Evolutionary conservation across 2,113 vertebrate genomes (phyloP).

Genomic region (Nibea coibor): DNA sequence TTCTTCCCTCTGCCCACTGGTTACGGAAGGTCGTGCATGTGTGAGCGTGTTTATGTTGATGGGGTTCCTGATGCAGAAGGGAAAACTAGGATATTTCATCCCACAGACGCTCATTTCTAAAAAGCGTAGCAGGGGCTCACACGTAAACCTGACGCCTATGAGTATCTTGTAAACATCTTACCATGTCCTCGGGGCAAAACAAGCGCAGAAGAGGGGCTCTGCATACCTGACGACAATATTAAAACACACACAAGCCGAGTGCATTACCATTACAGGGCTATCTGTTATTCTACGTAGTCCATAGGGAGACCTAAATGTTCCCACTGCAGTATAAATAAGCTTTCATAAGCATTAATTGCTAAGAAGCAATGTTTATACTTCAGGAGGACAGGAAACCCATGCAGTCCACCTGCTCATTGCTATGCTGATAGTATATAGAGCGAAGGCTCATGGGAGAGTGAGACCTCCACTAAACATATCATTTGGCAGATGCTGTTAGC

Average conservation of each 20-base stretch:
- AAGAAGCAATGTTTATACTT: slow-evolving; percentile 9
- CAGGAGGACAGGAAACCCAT: not conserved
- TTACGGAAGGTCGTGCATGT: slow-evolving; percentile 16
- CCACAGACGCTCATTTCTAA: slow-evolving; percentile 28
- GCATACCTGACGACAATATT: slow-evolving; percentile 40
- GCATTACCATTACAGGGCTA: not conserved
- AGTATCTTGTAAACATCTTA: slow-evolving; percentile 50
- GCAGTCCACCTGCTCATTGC: slow-evolving; percentile 43
- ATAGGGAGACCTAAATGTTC: slow-evolving; percentile 44
- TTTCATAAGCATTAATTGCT: slow-evolving; percentile 47
- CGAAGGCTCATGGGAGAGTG: slow-evolving; percentile 22
- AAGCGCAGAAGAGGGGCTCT: slow-evolving; percentile 21
- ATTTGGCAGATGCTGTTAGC: slow-evolving; percentile 38
- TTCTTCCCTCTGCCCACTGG: not conserved
- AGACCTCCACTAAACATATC: slow-evolving; percentile 22
- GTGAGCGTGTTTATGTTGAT: not conserved
- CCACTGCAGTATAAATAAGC: slow-evolving; percentile 39
- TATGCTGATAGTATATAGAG: slow-evolving; percentile 30
- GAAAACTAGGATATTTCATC: slow-evolving; percentile 1
- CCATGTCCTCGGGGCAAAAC: slow-evolving; percentile 57
- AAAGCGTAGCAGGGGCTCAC: not conserved
- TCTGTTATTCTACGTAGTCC: slow-evolving; percentile 20
- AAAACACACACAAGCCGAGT: slow-evolving; percentile 20
- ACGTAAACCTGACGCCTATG: slow-evolving; percentile 31
- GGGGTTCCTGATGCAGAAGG: not conserved